Conservation (phyloP, 2,888 invertebrate genomes). For the Lampropteryx suffumata region DNA sequence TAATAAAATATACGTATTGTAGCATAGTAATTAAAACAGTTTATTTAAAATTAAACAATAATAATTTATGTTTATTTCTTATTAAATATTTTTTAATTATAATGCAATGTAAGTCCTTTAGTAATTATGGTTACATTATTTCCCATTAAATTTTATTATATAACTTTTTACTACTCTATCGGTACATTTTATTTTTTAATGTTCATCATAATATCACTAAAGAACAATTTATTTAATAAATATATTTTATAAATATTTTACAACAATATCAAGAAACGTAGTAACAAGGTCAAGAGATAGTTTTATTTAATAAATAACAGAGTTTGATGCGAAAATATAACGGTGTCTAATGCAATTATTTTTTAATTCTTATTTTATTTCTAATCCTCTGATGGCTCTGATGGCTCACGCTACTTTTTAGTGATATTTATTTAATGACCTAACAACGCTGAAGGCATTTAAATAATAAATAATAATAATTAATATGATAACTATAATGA, state of each 20-base stretch:
- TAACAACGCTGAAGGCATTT: too few relatives aligned
- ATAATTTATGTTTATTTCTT: too few relatives aligned
- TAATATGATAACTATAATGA: constrained; percentile 34
- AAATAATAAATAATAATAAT: neutral
- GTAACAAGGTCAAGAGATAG: constrained; percentile 57
- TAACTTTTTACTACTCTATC: constrained; percentile 46
- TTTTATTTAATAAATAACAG: constrained; percentile 31
- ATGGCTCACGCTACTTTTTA: too few relatives aligned
- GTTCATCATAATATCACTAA: constrained; percentile 57
- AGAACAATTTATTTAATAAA: constrained; percentile 65
- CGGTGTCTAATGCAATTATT: too few relatives aligned
- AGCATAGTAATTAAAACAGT: too few relatives aligned
- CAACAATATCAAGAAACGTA: constrained; percentile 68
- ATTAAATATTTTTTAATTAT: too few relatives aligned
- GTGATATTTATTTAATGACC: too few relatives aligned
- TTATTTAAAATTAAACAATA: too few relatives aligned
- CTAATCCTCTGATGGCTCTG: too few relatives aligned
- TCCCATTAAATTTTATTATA: constrained; percentile 47
- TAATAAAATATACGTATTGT: too few relatives aligned
- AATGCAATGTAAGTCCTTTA: too few relatives aligned
- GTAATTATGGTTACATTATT: constrained; percentile 60
- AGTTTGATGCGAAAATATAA: constrained; percentile 24
- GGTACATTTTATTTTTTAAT: constrained; percentile 49
- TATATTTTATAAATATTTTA: constrained; percentile 75
- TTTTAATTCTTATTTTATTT: too few relatives aligned